Percentiles rank a stretch among this genome's conserved stretches.
Evolutionary conservation across 2,888 invertebrate genomes (phyloP).

Genomic region (Trissonchulus sp.): DNA sequence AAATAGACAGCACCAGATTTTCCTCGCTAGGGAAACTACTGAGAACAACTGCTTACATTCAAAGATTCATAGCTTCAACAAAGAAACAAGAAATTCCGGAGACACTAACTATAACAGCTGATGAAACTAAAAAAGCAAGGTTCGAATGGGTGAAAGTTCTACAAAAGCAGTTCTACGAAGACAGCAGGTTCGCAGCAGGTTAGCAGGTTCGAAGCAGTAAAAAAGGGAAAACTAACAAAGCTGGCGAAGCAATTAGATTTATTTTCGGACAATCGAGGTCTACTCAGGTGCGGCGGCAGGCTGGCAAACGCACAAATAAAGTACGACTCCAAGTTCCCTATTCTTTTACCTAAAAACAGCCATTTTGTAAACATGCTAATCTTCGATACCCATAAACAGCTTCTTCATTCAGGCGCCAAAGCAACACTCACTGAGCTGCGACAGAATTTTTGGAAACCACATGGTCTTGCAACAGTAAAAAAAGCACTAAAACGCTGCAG

Average conservation of each 20-base stretch:
- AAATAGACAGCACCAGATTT: too few species aligned
- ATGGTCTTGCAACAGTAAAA: constrained; percentile 22
- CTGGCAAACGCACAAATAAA: constrained; percentile 22
- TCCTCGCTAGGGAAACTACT: too few species aligned
- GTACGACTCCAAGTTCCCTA: constrained; percentile 19
- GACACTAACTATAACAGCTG: too few species aligned
- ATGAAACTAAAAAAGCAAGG: too few species aligned
- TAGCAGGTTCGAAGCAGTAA: too few species aligned
- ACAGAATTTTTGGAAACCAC: constrained; percentile 27
- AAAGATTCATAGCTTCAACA: too few species aligned
- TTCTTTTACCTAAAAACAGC: too few species aligned
- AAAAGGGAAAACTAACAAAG: neutral
- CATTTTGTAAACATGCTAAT: neutral
- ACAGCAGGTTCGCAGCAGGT: too few species aligned
- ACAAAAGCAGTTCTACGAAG: too few species aligned
- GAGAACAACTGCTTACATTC: too few species aligned
- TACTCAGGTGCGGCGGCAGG: constrained; percentile 26
- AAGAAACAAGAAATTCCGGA: too few species aligned
- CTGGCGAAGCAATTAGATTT: constrained; percentile 21
- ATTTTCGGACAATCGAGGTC: constrained; percentile 16
- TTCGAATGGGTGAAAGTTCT: too few species aligned
- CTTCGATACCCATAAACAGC: neutral
- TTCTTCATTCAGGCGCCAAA: constrained; percentile 20
- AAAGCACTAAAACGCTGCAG: constrained; percentile 20
- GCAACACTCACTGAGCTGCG: constrained; percentile 23